Evolutionary conservation across 2,797 vertebrate species (phyloP).

Genomic region (Syngnathus rostellatus): DNA sequence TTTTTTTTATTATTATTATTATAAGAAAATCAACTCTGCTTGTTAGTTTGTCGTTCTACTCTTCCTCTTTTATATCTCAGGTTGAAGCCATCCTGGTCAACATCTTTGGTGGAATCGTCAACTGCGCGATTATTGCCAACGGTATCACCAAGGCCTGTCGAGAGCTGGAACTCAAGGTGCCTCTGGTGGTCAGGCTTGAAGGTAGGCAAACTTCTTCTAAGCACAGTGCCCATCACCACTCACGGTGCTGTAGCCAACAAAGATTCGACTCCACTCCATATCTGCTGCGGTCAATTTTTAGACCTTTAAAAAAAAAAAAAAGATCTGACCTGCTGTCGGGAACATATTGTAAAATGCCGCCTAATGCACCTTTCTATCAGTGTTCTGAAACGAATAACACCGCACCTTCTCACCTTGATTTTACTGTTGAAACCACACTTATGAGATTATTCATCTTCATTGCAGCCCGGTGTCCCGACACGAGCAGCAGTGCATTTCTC

Average conservation of each 20-base stretch:
- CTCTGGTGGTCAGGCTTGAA: slow-evolving; percentile 93
- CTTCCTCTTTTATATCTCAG: slow-evolving; percentile 53
- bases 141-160: slow-evolving; percentile 94
- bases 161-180: slow-evolving; percentile 90
- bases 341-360: too few relatives aligned
- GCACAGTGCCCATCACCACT: neutral
- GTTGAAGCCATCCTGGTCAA: slow-evolving; percentile 97
- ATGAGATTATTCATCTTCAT: slow-evolving; percentile 41
- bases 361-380: neutral
- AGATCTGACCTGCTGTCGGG: too few relatives aligned
- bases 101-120: slow-evolving; percentile 97
- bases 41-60: neutral
- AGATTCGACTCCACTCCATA: too few relatives aligned
- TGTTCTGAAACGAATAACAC: neutral
- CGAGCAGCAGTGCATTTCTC: slow-evolving; percentile 47
- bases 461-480: slow-evolving; percentile 24
- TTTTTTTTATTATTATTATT: slow-evolving; percentile 3
- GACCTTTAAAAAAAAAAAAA: too few relatives aligned
- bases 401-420: slow-evolving; percentile 8
- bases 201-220: slow-evolving; percentile 63
- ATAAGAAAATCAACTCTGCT: neutral
- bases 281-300: too few relatives aligned
- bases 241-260: slow-evolving; percentile 4
- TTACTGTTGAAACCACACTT: slow-evolving; percentile 23
- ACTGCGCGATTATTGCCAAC: slow-evolving; percentile 96